These are phyloP conservation scores for Hesperia comma DNA, from an alignment of 2,888 invertebrate species.

Conservation along the genomic window DNA sequence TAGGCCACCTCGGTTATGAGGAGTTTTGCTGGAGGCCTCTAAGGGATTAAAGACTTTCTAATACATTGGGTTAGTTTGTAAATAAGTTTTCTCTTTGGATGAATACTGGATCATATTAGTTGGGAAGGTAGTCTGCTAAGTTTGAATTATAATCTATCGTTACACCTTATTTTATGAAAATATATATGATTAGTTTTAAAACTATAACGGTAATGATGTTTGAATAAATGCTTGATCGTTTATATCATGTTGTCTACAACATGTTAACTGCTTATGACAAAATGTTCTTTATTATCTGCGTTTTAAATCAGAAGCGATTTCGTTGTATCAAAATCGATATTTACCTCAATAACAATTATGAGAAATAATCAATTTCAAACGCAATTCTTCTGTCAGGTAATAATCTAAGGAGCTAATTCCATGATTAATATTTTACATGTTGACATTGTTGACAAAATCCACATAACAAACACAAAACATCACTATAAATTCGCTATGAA, in stretches of 20 bases:
- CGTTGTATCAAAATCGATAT: background rate
- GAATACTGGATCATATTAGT: background rate
- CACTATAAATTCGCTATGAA: constrained; percentile 14
- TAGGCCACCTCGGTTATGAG: background rate
- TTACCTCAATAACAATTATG: background rate
- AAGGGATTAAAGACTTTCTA: background rate
- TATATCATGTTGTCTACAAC: too few species aligned
- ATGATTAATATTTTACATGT: background rate
- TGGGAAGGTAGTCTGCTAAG: background rate
- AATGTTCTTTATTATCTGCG: background rate
- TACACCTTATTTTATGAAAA: background rate
- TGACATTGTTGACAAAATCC: constrained; percentile 4
- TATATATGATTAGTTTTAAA: background rate
- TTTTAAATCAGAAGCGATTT: background rate
- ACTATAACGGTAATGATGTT: background rate
- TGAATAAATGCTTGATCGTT: background rate
- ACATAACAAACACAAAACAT: constrained; percentile 15
- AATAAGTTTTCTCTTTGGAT: background rate
- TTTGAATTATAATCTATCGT: background rate
- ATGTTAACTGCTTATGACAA: background rate
- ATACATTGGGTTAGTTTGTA: background rate
- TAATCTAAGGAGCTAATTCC: background rate
- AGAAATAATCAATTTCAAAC: constrained; percentile 37
- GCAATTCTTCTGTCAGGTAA: background rate
- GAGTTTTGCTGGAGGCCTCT: background rate